These are phyloP conservation scores for Hedya salicella DNA, from an alignment of 2,888 invertebrate genomes.

Conservation along the genomic window DNA sequence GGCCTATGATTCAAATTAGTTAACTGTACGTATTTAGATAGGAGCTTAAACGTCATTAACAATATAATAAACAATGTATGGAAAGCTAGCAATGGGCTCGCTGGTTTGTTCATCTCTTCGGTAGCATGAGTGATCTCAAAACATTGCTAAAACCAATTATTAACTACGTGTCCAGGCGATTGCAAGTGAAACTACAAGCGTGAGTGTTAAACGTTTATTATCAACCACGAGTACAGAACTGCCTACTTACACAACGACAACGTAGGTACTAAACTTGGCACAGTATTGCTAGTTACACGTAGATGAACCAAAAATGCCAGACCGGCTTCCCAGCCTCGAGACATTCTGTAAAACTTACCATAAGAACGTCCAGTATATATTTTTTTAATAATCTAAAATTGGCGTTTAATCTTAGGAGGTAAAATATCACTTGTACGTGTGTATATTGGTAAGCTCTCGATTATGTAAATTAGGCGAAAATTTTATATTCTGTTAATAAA, in stretches of 20 bases:
- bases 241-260: constrained; percentile 24
- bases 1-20: too few relatives aligned
- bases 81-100: too few relatives aligned
- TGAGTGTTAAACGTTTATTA: constrained; percentile 79
- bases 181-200: constrained; percentile 46
- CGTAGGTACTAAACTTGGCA: constrained; percentile 61
- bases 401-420: constrained; percentile 19
- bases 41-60: too few relatives aligned
- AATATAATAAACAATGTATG: too few relatives aligned
- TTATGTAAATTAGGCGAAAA: constrained; percentile 28
- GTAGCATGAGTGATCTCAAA: too few relatives aligned
- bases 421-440: constrained; percentile 28
- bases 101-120: too few relatives aligned
- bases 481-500: constrained; percentile 10
- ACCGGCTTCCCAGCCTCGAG: not conserved
- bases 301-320: constrained; percentile 50
- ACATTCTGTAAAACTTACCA: not conserved
- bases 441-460: constrained; percentile 56
- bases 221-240: constrained; percentile 55
- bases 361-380: not conserved
- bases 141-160: too few relatives aligned
- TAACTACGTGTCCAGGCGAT: constrained; percentile 2
- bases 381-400: constrained; percentile 22
- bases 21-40: too few relatives aligned
- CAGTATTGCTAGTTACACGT: constrained; percentile 62